phyloP scores from a whole-genome alignment of 2,888 invertebrate species.

The Heliconius sara region DNA sequence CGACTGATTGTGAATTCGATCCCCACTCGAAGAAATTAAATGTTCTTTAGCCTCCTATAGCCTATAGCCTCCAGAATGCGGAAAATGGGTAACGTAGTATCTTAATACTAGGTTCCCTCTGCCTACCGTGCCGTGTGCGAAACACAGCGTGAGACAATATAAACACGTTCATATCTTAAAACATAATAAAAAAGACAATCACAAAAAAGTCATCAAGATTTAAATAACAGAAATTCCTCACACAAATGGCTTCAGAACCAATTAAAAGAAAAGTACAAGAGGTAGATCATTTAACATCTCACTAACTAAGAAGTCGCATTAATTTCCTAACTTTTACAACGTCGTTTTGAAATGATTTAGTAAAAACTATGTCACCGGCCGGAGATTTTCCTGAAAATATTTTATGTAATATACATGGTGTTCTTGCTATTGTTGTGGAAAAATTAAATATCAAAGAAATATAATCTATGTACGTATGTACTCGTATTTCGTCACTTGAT shows the following conservation, averaged over 20 bases:
- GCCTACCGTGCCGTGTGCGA: no score
- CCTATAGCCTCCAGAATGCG: no score
- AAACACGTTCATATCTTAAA: no score
- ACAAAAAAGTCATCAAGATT: neutral
- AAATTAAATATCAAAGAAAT: no score
- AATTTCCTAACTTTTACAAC: conserved; percentile 55
- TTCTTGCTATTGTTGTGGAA: neutral
- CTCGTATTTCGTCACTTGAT: no score
- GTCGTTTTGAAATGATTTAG: conserved; percentile 40
- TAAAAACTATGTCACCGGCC: conserved; percentile 34
- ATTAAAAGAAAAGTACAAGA: conserved; percentile 38
- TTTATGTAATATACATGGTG: neutral
- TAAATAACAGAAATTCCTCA: conserved; percentile 23
- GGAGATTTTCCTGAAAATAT: neutral
- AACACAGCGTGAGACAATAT: no score
- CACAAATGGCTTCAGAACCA: conserved; percentile 35
- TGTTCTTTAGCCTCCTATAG: no score
- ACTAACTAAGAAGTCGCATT: conserved; percentile 67
- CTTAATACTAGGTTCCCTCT: no score
- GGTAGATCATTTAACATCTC: conserved; percentile 43
- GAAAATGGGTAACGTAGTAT: no score
- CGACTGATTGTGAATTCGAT: neutral
- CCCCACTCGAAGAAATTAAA: neutral
- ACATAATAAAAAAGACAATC: neutral
- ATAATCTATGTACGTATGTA: no score